Evolutionary conservation across 2,113 vertebrate species (phyloP), one percentile per base, ranked within the genome.

Genomic region (Neolamprologus kungweensis): DNA sequence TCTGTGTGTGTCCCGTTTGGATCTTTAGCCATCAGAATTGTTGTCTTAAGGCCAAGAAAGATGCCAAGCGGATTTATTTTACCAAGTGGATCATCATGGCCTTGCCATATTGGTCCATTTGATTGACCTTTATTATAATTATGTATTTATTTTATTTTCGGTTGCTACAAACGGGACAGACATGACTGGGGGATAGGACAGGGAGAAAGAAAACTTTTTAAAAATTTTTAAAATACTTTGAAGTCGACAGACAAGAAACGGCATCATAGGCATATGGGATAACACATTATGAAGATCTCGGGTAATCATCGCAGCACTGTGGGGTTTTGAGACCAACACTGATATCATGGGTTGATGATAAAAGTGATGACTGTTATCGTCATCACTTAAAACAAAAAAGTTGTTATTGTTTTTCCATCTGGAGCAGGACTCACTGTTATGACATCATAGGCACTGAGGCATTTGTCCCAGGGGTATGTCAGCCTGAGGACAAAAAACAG

Each of bases 181-280:
- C 7, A 0, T 47, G 45, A 47, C 45, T 47, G 45, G 45, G 45
- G 45, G 45, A 47, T 17, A 47, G 45, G 45, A 0, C 45, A 47
- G 45, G 0, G 45, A 47, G 45, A 47, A 47, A 47, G 14, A 17
- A 47, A 47, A 16, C 14, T 7, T 16, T 16, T 7, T 7, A 0
- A 45, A 47, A 47, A 4, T 0, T 7, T 1, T 12, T 78, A 50
- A 50, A 47, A 78, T 75, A 75, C 8, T 17, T 73, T 45, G 40
- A 73, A 26, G 68, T 3, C 5, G 4, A 42, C 35, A 71, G 1
- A 42, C 35, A 40, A 71, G 63, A 42, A 42, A 71, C 3, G 1
- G 9, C 37, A 45, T 75, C 42, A 19, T 31, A 31, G 42, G 9
- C 26, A 11, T 2, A 8, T n/a, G 23, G 16, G 42, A 75, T 50